These are phyloP conservation scores for Acanthaster planci DNA, from an alignment of 35 echinoderm and acorn worm species.

Conservation along the genomic window DNA sequence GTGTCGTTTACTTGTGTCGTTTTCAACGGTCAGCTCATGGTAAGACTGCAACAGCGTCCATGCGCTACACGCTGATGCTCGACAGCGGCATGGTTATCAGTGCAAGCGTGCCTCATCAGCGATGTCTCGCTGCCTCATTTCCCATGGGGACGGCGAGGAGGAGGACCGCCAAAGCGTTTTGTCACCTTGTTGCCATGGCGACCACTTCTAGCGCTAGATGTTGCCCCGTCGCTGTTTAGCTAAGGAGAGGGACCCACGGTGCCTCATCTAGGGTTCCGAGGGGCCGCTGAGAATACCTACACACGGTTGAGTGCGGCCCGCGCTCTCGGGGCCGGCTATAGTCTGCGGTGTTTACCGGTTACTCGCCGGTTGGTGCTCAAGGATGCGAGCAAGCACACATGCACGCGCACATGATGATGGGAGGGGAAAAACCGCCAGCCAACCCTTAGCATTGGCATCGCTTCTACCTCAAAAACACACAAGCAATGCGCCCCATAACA, in stretches of 20 bases:
- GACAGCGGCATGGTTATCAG: neutral
- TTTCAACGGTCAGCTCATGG: no score
- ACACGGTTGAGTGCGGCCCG: neutral
- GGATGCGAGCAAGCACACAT: constrained; percentile 20
- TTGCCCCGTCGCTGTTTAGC: neutral
- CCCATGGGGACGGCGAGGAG: neutral
- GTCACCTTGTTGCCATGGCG: constrained; percentile 20
- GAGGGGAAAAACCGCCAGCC: neutral
- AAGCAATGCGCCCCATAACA: constrained; percentile 6
- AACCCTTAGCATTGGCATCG: neutral
- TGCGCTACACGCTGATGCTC: no score
- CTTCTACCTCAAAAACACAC: neutral
- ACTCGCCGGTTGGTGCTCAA: neutral
- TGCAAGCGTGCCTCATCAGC: constrained; percentile 13
- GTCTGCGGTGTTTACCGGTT: constrained; percentile 12
- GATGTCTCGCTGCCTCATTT: neutral
- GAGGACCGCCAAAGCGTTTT: constrained; percentile 18
- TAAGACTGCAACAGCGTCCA: no score
- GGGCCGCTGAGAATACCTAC: constrained; percentile 6
- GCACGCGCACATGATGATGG: neutral
- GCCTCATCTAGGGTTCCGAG: neutral
- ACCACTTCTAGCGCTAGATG: neutral
- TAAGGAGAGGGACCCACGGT: neutral
- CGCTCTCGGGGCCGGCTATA: neutral
- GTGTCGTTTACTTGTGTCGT: no score